Evolutionary conservation across 2,113 vertebrate genomes (phyloP), one percentile per base, ranked within the genome.

Genomic region (Centropristis striata): DNA sequence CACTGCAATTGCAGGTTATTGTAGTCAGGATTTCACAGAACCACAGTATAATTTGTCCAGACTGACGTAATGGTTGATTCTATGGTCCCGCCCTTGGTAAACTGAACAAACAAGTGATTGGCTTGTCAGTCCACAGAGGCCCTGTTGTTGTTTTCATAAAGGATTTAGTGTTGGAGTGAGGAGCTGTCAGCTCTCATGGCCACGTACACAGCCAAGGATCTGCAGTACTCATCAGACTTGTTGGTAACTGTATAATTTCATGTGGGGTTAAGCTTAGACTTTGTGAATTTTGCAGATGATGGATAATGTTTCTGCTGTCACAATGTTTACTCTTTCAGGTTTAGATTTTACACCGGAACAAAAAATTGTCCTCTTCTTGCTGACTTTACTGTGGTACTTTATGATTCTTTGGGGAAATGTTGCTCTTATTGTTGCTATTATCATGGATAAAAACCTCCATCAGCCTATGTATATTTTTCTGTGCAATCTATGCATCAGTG

Each of bases 391-490:
- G 18, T 81, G 70, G 59, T 86, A 86, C 8, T 25, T 32, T 0
- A 4, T 84, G 2, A 78, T 89, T 25, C 7, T 89, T 8, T 1
- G 64, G 16, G 74, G 44, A 23, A 92, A 92, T 70, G 4, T 50
- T 16, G 37, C 47, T 21, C n/a, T 90, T 15, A 75, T 87, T 53
- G 4, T 89, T 13, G 27, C n/a, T 21, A 67, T 91, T 10, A 18
- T 81, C 21, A 2, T 32, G 2, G 87, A 90, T 51, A 83, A 71
- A 74, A 63, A 42, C n/a, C 83, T 92, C 10, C 89, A 92, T 36
- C 57, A 88, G 16, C 91, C 87, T 0, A 92, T 91, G 91, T 90
- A 91, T n/a, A 57, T 91, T 8, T 86, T 88, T 9, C 2, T 91
- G 65, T 87, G 86, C 71, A 87, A 86, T 60, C 42, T 90, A 2